phyloP scores from a whole-genome alignment of 2,113 vertebrate species.

The Nannobrachium achirus region DNA sequence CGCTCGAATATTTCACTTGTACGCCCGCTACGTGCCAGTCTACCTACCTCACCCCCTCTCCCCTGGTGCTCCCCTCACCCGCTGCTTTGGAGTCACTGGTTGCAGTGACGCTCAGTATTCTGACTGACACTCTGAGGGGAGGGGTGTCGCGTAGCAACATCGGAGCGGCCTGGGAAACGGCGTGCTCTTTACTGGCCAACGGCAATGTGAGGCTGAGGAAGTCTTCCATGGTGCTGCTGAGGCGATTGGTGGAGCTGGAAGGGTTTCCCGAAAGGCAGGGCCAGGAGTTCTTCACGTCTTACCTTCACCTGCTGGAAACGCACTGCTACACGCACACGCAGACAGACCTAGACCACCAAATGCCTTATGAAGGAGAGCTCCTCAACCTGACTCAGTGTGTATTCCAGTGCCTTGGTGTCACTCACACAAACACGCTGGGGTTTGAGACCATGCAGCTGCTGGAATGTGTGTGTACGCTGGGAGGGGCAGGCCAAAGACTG shows the following conservation, averaged over 20 bases:
- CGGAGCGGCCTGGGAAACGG: constrained; percentile 82
- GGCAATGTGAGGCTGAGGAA: constrained; percentile 81
- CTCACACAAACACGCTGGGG: constrained; percentile 66
- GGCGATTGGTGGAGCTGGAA: constrained; percentile 82
- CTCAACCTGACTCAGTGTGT: constrained; percentile 81
- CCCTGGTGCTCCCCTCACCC: constrained; percentile 80
- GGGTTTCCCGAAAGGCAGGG: constrained; percentile 85
- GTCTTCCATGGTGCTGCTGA: constrained; percentile 80
- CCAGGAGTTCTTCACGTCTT: constrained; percentile 84
- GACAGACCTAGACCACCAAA: constrained; percentile 47
- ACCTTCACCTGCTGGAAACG: constrained; percentile 82
- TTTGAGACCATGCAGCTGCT: constrained; percentile 89
- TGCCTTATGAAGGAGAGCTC: constrained; percentile 81
- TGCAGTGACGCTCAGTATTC: constrained; percentile 76
- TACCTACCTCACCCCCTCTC: constrained; percentile 82
- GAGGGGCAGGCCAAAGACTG: constrained; percentile 66
- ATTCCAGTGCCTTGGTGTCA: constrained; percentile 77
- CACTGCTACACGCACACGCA: neutral
- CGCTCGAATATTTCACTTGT: constrained; percentile 75
- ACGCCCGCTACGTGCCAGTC: constrained; percentile 61
- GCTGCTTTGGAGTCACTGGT: constrained; percentile 86
- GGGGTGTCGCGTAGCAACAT: constrained; percentile 85
- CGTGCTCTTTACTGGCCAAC: constrained; percentile 84
- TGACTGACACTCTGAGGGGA: constrained; percentile 81
- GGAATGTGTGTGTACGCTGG: constrained; percentile 83